A percentile compares a stretch with the other conserved stretches of the same genome.
These are phyloP conservation scores for Epinotia brunnichana DNA, from an alignment of 2,888 invertebrate species.

Conservation along the genomic window DNA sequence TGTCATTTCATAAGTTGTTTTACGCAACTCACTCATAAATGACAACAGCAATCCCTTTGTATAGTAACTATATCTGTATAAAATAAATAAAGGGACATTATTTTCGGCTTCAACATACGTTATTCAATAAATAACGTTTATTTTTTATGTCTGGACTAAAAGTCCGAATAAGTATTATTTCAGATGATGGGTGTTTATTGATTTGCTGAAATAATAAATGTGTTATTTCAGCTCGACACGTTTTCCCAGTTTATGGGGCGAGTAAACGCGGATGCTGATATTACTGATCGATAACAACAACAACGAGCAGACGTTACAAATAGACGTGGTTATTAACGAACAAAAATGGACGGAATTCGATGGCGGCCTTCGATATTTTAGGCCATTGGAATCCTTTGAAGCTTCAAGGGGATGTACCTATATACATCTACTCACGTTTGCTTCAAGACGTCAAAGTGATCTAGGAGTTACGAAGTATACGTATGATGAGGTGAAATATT, in stretches of 20 bases:
- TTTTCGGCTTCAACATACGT: not conserved
- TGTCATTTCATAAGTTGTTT: not conserved
- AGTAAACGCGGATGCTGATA: conserved; percentile 15
- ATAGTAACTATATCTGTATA: too few relatives aligned
- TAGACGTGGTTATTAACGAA: conserved; percentile 23
- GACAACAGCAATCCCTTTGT: too few relatives aligned
- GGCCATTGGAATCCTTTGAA: conserved; percentile 60
- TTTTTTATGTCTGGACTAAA: conserved; percentile 1
- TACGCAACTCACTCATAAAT: too few relatives aligned
- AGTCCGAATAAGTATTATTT: not conserved
- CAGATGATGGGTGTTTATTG: conserved; percentile 15
- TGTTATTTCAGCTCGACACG: conserved; percentile 24
- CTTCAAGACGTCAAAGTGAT: not conserved
- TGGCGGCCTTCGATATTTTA: conserved; percentile 56
- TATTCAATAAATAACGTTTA: not conserved
- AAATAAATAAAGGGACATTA: too few relatives aligned
- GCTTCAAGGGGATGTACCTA: conserved; percentile 40
- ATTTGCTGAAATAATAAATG: conserved; percentile 28
- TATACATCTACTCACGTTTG: conserved; percentile 4
- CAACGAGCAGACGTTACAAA: conserved; percentile 7
- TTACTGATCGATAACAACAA: conserved; percentile 25
- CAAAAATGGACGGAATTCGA: conserved; percentile 54
- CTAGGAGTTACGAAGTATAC: not conserved
- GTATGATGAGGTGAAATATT: not conserved
- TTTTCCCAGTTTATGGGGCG: conserved; percentile 18